Conservation (phyloP, 1,140 invertebrate species). For the Plodia interpunctella region DNA sequence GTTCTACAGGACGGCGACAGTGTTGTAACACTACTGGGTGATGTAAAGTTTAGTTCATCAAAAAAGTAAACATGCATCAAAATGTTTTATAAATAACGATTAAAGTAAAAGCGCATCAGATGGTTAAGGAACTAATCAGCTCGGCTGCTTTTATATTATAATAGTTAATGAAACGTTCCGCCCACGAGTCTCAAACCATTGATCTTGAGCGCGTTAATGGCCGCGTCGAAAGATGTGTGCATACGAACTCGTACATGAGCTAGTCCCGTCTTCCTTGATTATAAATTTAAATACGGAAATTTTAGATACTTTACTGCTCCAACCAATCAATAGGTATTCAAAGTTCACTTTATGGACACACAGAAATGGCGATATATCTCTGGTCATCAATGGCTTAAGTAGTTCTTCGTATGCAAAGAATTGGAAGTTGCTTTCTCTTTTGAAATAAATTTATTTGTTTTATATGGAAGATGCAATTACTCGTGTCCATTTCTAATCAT, state of each 20-base stretch:
- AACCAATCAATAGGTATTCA: conserved; percentile 31
- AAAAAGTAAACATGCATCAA: conserved; percentile 1
- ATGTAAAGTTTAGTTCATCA: conserved; percentile 11
- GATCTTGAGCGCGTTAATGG: conserved; percentile 58
- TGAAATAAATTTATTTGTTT: too few species aligned
- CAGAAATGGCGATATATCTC: not conserved
- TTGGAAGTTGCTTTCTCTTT: not conserved
- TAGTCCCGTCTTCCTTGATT: conserved; percentile 34
- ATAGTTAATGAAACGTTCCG: conserved; percentile 67
- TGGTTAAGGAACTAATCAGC: conserved; percentile 54
- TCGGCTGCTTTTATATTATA: conserved; percentile 63
- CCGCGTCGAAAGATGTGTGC: conserved; percentile 49
- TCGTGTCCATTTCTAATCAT: too few species aligned
- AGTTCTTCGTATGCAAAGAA: conserved; percentile 6
- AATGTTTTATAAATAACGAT: conserved; percentile 35
- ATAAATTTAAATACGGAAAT: conserved; percentile 42
- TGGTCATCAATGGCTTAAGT: not conserved
- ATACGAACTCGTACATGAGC: conserved; percentile 33
- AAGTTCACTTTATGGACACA: conserved; percentile 16
- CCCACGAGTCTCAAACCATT: conserved; percentile 56
- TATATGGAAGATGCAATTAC: too few species aligned
- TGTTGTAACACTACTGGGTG: conserved; percentile 22
- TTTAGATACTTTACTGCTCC: conserved; percentile 26
- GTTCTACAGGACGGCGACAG: too few species aligned
- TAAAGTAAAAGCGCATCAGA: conserved; percentile 33